Conservation (phyloP, 2,888 invertebrate species). For the Alloscopus bannaensis region DNA sequence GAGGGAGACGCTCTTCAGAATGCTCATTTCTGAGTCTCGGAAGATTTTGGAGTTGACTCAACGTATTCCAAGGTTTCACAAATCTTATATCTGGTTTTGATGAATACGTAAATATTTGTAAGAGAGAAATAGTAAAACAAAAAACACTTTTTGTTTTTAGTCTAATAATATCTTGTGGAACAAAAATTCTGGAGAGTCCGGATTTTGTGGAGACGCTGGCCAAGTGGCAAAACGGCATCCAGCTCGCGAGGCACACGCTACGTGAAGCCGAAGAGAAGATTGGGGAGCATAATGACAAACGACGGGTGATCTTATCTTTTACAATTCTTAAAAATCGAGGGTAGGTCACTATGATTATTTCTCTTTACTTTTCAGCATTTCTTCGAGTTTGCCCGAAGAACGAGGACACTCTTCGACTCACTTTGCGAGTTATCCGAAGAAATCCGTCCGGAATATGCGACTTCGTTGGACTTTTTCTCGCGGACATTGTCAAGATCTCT, state of each 20-base stretch:
- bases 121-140: not conserved
- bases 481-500: no score
- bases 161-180: slow-evolving; percentile 28
- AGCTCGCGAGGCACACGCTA: not conserved
- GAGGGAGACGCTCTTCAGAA: not conserved
- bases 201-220: slow-evolving; percentile 22
- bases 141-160: slow-evolving; percentile 9
- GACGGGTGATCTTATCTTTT: slow-evolving; percentile 6
- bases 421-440: not conserved
- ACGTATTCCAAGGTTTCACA: slow-evolving; percentile 21
- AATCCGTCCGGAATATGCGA: not conserved
- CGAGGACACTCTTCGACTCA: no score
- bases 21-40: not conserved
- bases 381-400: no score
- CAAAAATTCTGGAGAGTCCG: slow-evolving; percentile 20
- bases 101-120: not conserved
- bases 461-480: not conserved
- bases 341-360: no score
- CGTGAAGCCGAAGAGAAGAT: not conserved
- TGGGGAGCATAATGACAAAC: not conserved
- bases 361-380: no score
- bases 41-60: slow-evolving; percentile 10
- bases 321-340: no score
- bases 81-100: not conserved
- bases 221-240: not conserved